Evolutionary conservation across 2,113 vertebrate species (phyloP), one percentile per base, ranked within the genome.

Genomic region (Nicator chloris): DNA sequence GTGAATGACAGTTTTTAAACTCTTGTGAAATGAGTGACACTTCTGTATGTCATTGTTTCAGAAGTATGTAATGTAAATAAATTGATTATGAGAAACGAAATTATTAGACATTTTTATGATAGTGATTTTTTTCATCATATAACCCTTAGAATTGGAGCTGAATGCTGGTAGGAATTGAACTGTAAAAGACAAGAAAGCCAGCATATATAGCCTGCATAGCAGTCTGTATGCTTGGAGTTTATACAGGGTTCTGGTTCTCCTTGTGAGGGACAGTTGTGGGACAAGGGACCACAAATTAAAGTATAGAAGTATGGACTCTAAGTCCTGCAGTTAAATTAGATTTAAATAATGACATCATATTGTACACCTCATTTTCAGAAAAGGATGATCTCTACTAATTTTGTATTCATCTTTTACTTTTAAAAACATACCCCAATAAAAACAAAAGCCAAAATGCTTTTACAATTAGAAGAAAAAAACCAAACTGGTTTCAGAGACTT

Each of bases 361-460:
- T 42, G 4, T 33, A 27, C 1, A 5, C 42, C 5, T 37, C 2
- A 22, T 68, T 76, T 72, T 63, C 1, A 0, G 21, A 47, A n/a
- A 10, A 68, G 30, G 9, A 51, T 10, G 4, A 51, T 39, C 9
- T 53, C 11, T 71, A 15, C n/a, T 63, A 23, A 53, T 66, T 75
- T 76, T 75, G 4, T 75, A 28, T 71, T 1, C 0, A 11, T 22
- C 5, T 82, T 70, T 8, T 54, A 15, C 16, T 19, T 7, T 17
- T 15, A 61, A 71, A 68, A 59, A 9, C 9, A 23, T 33, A 10
- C 11, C 11, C 11, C 3, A 51, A 27, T 39, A 13, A 15, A 85
- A 79, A 47, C 7, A 51, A 66, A 40, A 20, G 5, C 12, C 10
- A 6, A 0, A 23, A 59, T 28, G 0, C 6, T 64, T 76, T 77